Conservation (phyloP, 2,888 invertebrate species). For the Phasia obesa region DNA sequence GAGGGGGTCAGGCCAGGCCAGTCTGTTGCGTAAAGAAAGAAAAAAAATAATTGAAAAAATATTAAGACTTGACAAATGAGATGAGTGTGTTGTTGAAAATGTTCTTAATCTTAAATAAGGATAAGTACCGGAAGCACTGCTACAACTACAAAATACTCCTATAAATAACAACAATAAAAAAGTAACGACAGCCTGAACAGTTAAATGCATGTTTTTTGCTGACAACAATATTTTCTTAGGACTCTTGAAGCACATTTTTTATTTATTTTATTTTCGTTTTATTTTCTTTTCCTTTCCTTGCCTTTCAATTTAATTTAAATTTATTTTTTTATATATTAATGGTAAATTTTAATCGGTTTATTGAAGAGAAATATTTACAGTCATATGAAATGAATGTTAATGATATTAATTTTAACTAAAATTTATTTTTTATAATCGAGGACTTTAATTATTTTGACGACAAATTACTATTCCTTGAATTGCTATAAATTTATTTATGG, state of each 20-base stretch:
- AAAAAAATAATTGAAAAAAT: slow-evolving; percentile 36
- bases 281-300: too few relatives aligned
- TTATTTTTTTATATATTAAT: too few relatives aligned
- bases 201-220: slow-evolving; percentile 56
- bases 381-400: too few relatives aligned
- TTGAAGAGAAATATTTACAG: too few relatives aligned
- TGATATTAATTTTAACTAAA: too few relatives aligned
- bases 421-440: too few relatives aligned
- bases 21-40: slow-evolving; percentile 1
- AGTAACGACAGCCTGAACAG: slow-evolving; percentile 21
- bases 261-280: too few relatives aligned
- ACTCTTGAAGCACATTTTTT: not conserved
- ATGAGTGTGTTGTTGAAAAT: slow-evolving; percentile 50
- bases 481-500: too few relatives aligned
- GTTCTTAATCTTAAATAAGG: slow-evolving; percentile 60
- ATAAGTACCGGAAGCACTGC: slow-evolving; percentile 66
- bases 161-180: slow-evolving; percentile 10
- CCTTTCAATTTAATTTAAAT: too few relatives aligned
- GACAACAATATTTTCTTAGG: slow-evolving; percentile 56
- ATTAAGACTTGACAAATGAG: slow-evolving; percentile 46
- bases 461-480: too few relatives aligned
- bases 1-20: slow-evolving; percentile 3
- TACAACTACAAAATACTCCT: slow-evolving; percentile 25
- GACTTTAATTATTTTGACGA: too few relatives aligned
- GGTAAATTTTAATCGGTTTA: too few relatives aligned